Percentiles rank a stretch among this genome's conserved stretches.
Conservation (phyloP, 2,888 invertebrate species). For the Ormyrus nitidulus region DNA sequence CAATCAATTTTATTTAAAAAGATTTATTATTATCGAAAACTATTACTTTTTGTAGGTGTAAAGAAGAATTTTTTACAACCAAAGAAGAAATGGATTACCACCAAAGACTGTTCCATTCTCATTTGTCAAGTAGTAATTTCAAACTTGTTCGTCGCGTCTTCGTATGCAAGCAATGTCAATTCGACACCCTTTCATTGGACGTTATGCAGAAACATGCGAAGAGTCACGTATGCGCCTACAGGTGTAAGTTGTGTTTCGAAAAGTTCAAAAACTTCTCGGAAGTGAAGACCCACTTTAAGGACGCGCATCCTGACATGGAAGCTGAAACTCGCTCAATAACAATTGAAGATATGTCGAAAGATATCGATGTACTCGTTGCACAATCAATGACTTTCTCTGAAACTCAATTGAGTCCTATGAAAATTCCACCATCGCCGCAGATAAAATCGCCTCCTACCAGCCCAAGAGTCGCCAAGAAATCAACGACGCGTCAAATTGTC, state of each 20-base stretch:
- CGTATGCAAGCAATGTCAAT: conserved; percentile 74
- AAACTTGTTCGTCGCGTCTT: conserved; percentile 63
- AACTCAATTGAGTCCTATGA: conserved; percentile 30
- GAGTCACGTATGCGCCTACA: conserved; percentile 73
- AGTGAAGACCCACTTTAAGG: conserved; percentile 67
- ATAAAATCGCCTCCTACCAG: conserved; percentile 39
- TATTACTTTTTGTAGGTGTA: conserved; percentile 28
- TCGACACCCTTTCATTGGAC: conserved; percentile 65
- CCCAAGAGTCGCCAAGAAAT: conserved; percentile 74
- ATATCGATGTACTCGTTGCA: conserved; percentile 28
- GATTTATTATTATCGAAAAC: no score
- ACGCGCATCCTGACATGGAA: conserved; percentile 68
- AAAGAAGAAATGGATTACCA: conserved; percentile 70
- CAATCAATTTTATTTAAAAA: no score
- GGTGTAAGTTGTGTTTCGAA: conserved; percentile 74
- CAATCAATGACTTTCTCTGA: conserved; percentile 1
- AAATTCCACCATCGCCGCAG: background rate
- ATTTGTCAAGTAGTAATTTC: conserved; percentile 59
- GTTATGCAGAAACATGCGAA: conserved; percentile 74
- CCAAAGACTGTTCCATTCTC: conserved; percentile 73
- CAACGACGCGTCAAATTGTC: conserved; percentile 71
- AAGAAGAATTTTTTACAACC: conserved; percentile 67
- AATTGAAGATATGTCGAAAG: conserved; percentile 31
- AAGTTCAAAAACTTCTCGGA: conserved; percentile 66
- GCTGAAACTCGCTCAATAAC: conserved; percentile 60